Base-by-base conservation (phyloP, 2,888 invertebrate species). In the Schrankia costaestrigalis region DNA sequence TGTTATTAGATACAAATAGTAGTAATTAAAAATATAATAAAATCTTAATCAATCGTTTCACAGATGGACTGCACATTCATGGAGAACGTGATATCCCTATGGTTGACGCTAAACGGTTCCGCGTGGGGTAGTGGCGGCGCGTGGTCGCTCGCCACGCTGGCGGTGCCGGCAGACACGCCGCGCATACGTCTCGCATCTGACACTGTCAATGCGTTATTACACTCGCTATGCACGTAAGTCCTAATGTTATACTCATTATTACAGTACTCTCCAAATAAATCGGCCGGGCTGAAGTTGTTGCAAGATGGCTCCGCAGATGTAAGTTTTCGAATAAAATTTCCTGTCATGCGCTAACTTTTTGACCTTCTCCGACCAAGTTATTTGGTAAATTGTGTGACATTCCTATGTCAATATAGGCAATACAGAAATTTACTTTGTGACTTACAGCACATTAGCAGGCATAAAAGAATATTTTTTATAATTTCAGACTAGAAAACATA, bases 71-170 rank as follows among this genome's bases (percentile, higher is more conserved):
- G 94, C 68, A 90, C 93, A 11, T 93, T 93, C 69, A 90, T 97
- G 69, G 97, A 97, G 78, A 92, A 95, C 66, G 92, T 95, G 28
- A 85, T 97, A 19, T 94, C 95, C 50, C 86, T 97, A 51, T 97
- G 97, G 95, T 86, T 97, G 44, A 96, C 95, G 2, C 84, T 97
- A 43, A 96, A 95, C 90, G 89, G 94, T 77, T 74, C 88, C 37
- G 59, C 78, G 71, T 75, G 86, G 87, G 66, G 90, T 56, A 60
- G 64, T 33, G 62, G 71, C 50, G 71, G 75, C 54, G 66, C 76
- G 27, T 83, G 80, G 81, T 65, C 79, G 42, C 66, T 75, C 51
- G 69, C 76, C 22, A 60, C 77, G 46, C 71, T 80, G 19, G 68
- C 75, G 39, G 71, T 81, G 63, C 85, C 85, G 12, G 71, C 79